Evolutionary conservation across 2,113 vertebrate species (phyloP).

Genomic region (mouse (Mus musculus)): GRCm39 chr6:99543501-99544000

Average conservation of each 20-base stretch:
- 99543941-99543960: constrained; percentile 72
- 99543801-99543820: background rate
- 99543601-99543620: no score
- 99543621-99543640: constrained; percentile 14
- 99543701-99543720: background rate
- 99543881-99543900: constrained; percentile 41
- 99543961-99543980: constrained; percentile 79
- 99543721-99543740: background rate
- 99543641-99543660: constrained; percentile 14
- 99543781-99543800: constrained; percentile 32
- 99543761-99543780: background rate
- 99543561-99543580: background rate
- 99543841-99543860: constrained; percentile 52
- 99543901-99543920: constrained; percentile 63
- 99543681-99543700: background rate
- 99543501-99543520: background rate
- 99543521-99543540: background rate
- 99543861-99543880: constrained; percentile 54
- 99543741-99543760: background rate
- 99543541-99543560: background rate
- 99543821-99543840: constrained; percentile 41
- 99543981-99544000: constrained; percentile 72
- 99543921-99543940: constrained; percentile 71
- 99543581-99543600: background rate
- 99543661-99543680: background rate